Evolutionary conservation across 2,888 invertebrate species (phyloP), one percentile per base, ranked within the genome.

Genomic region (Odontothrips loti): DNA sequence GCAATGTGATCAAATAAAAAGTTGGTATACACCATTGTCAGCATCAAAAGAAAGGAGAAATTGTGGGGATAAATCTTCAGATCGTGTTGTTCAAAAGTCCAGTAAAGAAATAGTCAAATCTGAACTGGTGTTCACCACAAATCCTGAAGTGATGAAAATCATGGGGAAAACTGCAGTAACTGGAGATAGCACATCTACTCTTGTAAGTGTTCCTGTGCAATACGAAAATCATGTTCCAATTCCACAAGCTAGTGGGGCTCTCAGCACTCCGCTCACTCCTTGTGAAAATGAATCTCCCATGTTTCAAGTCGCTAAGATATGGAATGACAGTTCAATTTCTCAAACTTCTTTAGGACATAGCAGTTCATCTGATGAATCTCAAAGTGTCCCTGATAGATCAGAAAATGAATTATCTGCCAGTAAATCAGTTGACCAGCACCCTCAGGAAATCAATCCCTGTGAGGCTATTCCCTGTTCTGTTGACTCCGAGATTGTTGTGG

Each of bases 41-140:
- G 23, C 82, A 83, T 81, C 82, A 83, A 79, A 23, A 83, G 83
- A 79, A 83, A 80, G 82, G 83, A 79, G 83, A 84, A 80, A 87
- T 87, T 83, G 84, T 91, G 17, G 90, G 90, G 81, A 27, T 47
- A 15, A 47, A 47, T 47, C n/a, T 79, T 11, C 9, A 23, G 0
- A 10, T 43, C 20, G 9, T 29, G 15, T n/a, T 2, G 12, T 15
- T 9, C 9, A 11, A 12, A 47, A 48, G 81, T 75, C 48, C 12
- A 23, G 27, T 75, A 82, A 23, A 63, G 75, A 79, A 20, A 92
- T 93, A 84, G 89, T 90, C 82, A 91, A 90, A 81, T 88, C 90
- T 80, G 90, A 90, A 82, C 87, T 93, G 82, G 89, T 91, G 6
- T 93, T 90, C 0, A 93, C 93, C 4, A 93, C 93, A 75, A 93